Evolutionary conservation across 2,113 vertebrate species (phyloP).

Genomic region (Mesitornis unicolor): DNA sequence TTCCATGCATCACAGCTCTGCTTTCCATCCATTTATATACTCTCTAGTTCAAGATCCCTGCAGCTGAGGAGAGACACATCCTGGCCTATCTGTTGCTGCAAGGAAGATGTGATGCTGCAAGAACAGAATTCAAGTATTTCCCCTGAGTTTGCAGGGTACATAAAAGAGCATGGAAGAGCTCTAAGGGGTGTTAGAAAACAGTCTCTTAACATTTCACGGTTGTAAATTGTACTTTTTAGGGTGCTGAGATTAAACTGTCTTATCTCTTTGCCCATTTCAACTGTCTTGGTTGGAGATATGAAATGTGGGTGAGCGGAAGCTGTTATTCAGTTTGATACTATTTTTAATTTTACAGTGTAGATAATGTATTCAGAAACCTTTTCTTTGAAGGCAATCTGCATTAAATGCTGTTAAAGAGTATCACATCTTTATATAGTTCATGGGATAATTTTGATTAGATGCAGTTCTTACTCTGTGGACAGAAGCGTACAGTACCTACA

Average conservation of each 20-base stretch:
- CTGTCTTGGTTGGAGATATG: not conserved
- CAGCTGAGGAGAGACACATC: not conserved
- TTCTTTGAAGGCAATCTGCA: not conserved
- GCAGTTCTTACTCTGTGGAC: not conserved
- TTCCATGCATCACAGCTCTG: not conserved
- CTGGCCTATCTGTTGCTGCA: not conserved
- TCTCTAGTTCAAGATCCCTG: not conserved
- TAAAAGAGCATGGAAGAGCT: not conserved
- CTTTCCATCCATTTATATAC: not conserved
- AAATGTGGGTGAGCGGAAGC: constrained; percentile 3
- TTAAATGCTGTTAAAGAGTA: not conserved
- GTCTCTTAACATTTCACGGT: not conserved
- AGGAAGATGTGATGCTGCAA: not conserved
- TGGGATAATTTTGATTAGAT: constrained; percentile 6
- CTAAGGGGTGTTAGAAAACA: not conserved
- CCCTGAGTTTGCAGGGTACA: not conserved
- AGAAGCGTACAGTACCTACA: not conserved
- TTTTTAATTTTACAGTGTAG: constrained; percentile 18
- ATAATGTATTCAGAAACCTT: constrained; percentile 15
- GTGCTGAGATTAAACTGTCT: not conserved
- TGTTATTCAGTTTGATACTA: not conserved
- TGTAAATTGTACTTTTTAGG: not conserved
- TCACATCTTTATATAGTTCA: not conserved
- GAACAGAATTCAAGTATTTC: not conserved
- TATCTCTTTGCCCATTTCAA: not conserved